Evolutionary conservation across 2,113 vertebrate species (phyloP), one percentile per base, ranked within the genome.

Genomic region (Clarias gariepinus): DNA sequence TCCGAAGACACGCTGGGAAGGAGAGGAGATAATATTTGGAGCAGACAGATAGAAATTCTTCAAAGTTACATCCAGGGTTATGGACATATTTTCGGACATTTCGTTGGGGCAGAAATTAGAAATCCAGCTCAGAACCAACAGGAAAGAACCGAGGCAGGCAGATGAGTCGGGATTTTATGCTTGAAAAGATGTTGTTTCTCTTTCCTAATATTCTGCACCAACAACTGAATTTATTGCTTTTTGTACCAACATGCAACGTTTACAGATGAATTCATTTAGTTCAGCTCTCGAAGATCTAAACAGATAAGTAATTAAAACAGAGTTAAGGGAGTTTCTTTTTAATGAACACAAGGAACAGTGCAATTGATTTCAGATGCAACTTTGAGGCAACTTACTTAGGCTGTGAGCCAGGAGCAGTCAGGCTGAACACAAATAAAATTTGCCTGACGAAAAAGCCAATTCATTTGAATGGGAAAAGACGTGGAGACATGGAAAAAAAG

Each of bases 51-150:
- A 88, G 91, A 91, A 90, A 88, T 71, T 47, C 47, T 47, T 7
- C 16, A 11, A 8, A 89, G 91, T 93, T 94, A 94, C 93, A 93
- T 93, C 93, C 92, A 93, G 93, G 91, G 80, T 80, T 91, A 25
- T 25, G 30, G 28, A 36, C 6, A 28, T 10, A 4, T 33, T 52
- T 0, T 53, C 53, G 23, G 47, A 47, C 47, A 47, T 47, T 47
- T 7, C 25, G n/a, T 78, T 58, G 18, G 4, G 25, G 11, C 30
- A 41, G 33, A 23, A 36, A 81, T 61, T 61, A 41, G 16, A 61
- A 13, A 5, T 33, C 57, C 41, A 61, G 10, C 41, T 81, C 33
- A 36, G 21, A 36, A 23, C 55, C 53, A 28, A 80, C 78, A 82
- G 69, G 47, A 63, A 81, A 69, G 73, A 69, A 79, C 76, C 41